Evolutionary conservation across 2,797 vertebrate species (phyloP), one percentile per base, ranked within the genome.

Genomic region (Kryptolebias ocellatus): DNA sequence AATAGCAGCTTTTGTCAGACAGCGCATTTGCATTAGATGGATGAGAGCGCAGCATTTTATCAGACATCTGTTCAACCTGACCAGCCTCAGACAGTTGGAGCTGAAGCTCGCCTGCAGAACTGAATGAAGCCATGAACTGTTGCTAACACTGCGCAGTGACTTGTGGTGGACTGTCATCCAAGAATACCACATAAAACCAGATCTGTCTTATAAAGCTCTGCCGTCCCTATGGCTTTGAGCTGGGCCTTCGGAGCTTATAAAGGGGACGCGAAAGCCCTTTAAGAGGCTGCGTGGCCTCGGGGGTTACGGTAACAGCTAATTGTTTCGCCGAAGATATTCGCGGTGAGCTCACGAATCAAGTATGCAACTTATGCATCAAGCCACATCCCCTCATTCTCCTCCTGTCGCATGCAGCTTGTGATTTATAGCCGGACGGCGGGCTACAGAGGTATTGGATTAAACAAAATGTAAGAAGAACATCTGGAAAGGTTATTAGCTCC

Each of bases 101-200:
- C 51, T 18, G 69, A 60, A 17, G 76, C 79, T 66, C 17, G 9
- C 71, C 54, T 11, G 46, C 78, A 58, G 81, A 61, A 83, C 80
- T 83, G 76, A 86, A 90, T 85, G 81, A 85, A 87, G 86, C 85
- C 49, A 31, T 88, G 87, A 90, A 87, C 88, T 92, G 87, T 85
- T 87, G 76, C 88, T 89, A 87, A 90, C 87, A 79, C 81, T 84
- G 84, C 75, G 54, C 86, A 87, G 79, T 78, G 85, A 89, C 89
- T 90, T 24, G 87, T 65, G 73, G 80, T 83, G 74, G 68, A 87
- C 81, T 60, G 78, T 88, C 86, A 83, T 92, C 91, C 91, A 93
- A 92, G 79, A 92, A 91, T 90, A 93, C 89, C 87, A 90, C 83
- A 91, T 91, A 92, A 93, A 93, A 92, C 82, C 85, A 87, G 90